Evolutionary conservation across 1,140 invertebrate species (phyloP).

Genomic region (Neotoxoptera formosana): DNA sequence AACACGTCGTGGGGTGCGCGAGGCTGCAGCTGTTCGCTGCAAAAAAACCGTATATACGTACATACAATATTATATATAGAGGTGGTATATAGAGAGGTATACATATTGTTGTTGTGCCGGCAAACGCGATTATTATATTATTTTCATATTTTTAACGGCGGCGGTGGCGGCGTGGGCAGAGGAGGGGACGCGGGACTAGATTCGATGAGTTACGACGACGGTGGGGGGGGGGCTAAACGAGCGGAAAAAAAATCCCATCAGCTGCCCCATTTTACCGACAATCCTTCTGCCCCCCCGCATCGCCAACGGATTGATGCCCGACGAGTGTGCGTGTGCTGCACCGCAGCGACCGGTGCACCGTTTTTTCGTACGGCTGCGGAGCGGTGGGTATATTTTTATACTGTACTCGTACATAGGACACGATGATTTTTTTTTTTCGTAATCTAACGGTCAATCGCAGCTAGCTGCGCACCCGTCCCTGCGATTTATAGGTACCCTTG

Average conservation of each 20-base stretch:
- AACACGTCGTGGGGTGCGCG: not conserved
- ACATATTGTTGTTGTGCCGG: not conserved
- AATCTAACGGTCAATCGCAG: slow-evolving; percentile 3
- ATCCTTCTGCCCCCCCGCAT: not conserved
- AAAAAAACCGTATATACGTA: not conserved
- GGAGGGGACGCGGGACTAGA: not conserved
- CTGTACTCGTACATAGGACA: not conserved
- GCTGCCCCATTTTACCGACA: not conserved
- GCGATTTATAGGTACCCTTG: too few relatives aligned
- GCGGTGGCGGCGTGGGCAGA: not conserved
- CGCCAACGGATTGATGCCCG: not conserved
- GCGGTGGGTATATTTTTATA: not conserved
- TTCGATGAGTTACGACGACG: not conserved
- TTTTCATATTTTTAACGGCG: not conserved
- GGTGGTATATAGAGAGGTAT: not conserved
- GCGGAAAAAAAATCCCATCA: slow-evolving; percentile 37
- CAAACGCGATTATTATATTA: not conserved
- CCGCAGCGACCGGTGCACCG: not conserved
- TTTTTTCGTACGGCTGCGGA: not conserved
- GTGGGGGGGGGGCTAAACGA: not conserved
- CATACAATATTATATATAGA: not conserved
- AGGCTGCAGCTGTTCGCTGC: not conserved
- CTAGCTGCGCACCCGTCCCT: too few relatives aligned
- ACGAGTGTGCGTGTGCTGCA: not conserved
- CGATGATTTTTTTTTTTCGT: not conserved